Evolutionary conservation across 2,113 vertebrate species (phyloP).

Genomic region (Sander vitreus): DNA sequence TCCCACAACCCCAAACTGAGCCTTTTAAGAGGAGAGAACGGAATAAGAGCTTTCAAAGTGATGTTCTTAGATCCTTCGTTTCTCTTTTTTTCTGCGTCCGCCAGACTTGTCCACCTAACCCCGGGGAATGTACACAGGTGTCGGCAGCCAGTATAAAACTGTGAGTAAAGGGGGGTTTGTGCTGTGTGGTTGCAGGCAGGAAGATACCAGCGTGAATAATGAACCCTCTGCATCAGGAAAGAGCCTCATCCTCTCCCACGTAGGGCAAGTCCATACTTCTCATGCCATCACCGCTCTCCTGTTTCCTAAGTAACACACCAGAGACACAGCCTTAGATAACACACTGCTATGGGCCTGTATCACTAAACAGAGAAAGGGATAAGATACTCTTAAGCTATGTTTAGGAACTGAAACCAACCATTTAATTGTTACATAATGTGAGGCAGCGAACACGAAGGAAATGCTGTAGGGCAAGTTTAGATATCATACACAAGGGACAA

Average conservation of each 20-base stretch:
- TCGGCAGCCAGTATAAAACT: slow-evolving; percentile 45
- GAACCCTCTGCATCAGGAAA: slow-evolving; percentile 85
- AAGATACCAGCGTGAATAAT: slow-evolving; percentile 25
- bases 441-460: not conserved
- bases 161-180: slow-evolving; percentile 66
- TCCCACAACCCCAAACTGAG: slow-evolving; percentile 10
- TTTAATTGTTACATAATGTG: slow-evolving; percentile 26
- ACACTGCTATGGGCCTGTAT: not conserved
- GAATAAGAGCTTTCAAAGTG: slow-evolving; percentile 30
- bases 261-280: slow-evolving; percentile 87
- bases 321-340: slow-evolving; percentile 18
- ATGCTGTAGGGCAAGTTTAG: slow-evolving; percentile 1
- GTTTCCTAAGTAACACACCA: slow-evolving; percentile 87
- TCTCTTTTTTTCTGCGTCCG: slow-evolving; percentile 9
- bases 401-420: slow-evolving; percentile 27
- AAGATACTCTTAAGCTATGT: slow-evolving; percentile 3
- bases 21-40: slow-evolving; percentile 19
- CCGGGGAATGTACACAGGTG: slow-evolving; percentile 10
- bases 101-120: slow-evolving; percentile 28
- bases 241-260: slow-evolving; percentile 89
- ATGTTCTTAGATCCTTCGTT: slow-evolving; percentile 16
- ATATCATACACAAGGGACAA: not conserved
- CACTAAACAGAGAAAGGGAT: not conserved
- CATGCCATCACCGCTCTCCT: slow-evolving; percentile 89
- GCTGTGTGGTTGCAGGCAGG: slow-evolving; percentile 52